A percentile compares a stretch with the other conserved stretches of the same genome.
phyloP scores from a whole-genome alignment of 2,797 vertebrate species.

The Typhlichthys subterraneus region DNA sequence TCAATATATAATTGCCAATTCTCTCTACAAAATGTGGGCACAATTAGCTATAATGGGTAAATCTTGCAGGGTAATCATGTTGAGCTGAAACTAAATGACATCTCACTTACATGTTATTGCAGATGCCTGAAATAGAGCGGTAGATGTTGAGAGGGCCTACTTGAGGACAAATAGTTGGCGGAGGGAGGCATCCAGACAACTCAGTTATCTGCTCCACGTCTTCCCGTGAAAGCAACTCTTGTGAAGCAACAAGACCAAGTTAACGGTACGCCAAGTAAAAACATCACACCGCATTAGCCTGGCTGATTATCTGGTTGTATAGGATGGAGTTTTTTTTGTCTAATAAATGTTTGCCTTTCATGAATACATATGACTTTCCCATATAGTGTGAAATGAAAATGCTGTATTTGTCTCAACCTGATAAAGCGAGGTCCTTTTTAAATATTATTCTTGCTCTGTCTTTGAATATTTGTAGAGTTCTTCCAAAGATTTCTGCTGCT shows the following conservation, averaged over 20 bases:
- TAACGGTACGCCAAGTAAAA: too few relatives aligned
- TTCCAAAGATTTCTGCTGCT: constrained; percentile 85
- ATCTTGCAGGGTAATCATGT: too few relatives aligned
- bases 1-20: too few relatives aligned
- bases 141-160: constrained; percentile 79
- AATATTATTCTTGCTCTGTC: constrained; percentile 56
- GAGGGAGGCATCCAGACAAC: constrained; percentile 81
- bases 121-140: constrained; percentile 85
- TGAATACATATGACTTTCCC: too few relatives aligned
- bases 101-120: constrained; percentile 89
- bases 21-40: too few relatives aligned
- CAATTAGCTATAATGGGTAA: too few relatives aligned
- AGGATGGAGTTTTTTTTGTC: too few relatives aligned
- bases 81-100: too few relatives aligned
- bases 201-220: constrained; percentile 76
- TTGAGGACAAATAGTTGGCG: constrained; percentile 72
- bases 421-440: constrained; percentile 57
- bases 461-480: constrained; percentile 70
- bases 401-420: constrained; percentile 73
- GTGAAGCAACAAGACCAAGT: constrained; percentile 18
- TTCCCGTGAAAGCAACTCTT: constrained; percentile 77
- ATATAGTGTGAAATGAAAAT: not conserved
- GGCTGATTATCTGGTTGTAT: too few relatives aligned
- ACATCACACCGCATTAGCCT: too few relatives aligned
- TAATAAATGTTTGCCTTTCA: too few relatives aligned